Evolutionary conservation across 2,888 invertebrate species (phyloP), one percentile per base, ranked within the genome.

Genomic region (Leptogaster cylindrica): DNA sequence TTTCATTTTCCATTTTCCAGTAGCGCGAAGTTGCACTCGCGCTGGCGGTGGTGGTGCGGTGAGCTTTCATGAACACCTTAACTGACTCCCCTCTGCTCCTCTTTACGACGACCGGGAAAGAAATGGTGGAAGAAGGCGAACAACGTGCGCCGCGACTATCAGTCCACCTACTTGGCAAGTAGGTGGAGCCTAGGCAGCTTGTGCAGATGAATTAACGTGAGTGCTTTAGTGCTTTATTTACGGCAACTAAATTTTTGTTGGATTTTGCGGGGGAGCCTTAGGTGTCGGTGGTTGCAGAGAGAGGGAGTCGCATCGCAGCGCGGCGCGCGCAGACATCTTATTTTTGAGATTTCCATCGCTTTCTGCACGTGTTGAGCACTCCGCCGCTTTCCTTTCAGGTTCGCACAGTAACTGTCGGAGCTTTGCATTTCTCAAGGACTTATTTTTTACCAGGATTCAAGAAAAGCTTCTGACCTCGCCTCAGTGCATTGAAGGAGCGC

Each of bases 111-210:
- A n/a, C 18, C 31, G 55, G 23, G 25, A 55, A 55, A 55, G 55
- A 55, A 55, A 39, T 55, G 55, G 14, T 36, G 23, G 55, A 55
- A 39, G 55, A 55, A 55, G 55, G 55, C 55, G 36, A 55, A 23
- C 55, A 55, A 36, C 55, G 55, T 55, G 55, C 31, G 23, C 31
- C 12, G 28, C 8, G 31, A 33, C 16, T 55, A 36, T 36, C 18
- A 55, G 20, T 55, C 55, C 55, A 55, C 55, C 55, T 55, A 55
- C 55, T 55, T 36, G 23, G 36, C 20, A 31, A 55, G 55, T 55
- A 55, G 55, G 55, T 55, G 55, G 55, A 55, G 55, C 55, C 18
- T 36, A 55, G 23, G 20, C 55, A 39, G 36, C 20, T 18, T 36
- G 55, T 52, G 55, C 55, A 20, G 23, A 33, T 10, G 55, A 36